Conservation (phyloP, 1,140 invertebrate genomes). For the Drosophila simulans region DNA sequence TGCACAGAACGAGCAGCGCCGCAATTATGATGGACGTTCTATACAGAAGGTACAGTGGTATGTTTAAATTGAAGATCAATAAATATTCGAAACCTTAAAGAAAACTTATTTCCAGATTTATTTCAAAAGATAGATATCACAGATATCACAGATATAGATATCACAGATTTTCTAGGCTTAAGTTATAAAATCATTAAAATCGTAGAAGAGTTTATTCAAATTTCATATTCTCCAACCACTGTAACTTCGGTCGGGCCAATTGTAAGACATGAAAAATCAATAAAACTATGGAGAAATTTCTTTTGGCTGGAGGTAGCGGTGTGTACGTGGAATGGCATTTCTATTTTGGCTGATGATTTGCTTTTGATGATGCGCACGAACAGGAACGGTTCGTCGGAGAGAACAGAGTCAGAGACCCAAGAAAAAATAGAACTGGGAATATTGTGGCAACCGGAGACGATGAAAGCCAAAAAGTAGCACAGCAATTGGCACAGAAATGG, state of each 20-base stretch:
- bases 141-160: too few relatives aligned
- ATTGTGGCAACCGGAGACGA: constrained; percentile 21
- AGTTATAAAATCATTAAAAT: neutral
- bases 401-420: neutral
- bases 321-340: constrained; percentile 60
- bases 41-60: constrained; percentile 20
- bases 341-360: constrained; percentile 69
- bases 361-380: constrained; percentile 82
- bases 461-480: constrained; percentile 70
- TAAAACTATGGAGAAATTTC: constrained; percentile 71
- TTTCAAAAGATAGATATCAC: too few relatives aligned
- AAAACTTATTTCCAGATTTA: neutral
- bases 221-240: constrained; percentile 6
- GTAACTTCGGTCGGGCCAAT: constrained; percentile 32
- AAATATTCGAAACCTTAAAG: neutral
- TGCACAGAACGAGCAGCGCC: constrained; percentile 56
- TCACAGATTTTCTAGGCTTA: too few relatives aligned
- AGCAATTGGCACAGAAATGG: constrained; percentile 83
- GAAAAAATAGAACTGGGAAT: constrained; percentile 35
- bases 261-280: constrained; percentile 76
- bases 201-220: too few relatives aligned
- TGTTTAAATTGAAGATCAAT: neutral
- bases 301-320: constrained; percentile 44
- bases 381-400: constrained; percentile 35
- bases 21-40: constrained; percentile 70